phyloP scores from a whole-genome alignment of 2,797 vertebrate species.

The Gobionotothen gibberifrons region DNA sequence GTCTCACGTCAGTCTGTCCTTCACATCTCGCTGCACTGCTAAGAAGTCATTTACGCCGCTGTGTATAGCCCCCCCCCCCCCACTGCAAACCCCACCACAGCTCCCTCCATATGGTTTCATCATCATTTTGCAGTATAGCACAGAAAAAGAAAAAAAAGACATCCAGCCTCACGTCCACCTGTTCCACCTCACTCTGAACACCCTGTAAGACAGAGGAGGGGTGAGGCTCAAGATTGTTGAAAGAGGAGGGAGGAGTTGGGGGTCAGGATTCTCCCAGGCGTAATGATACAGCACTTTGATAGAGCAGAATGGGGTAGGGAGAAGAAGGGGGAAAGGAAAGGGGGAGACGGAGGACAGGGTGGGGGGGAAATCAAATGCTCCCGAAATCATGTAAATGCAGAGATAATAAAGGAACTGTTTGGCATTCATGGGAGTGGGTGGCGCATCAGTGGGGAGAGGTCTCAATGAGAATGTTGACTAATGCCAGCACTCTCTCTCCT shows the following conservation, averaged over 20 bases:
- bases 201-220: constrained; percentile 60
- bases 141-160: constrained; percentile 55
- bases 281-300: constrained; percentile 84
- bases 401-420: constrained; percentile 84
- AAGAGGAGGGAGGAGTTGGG: constrained; percentile 39
- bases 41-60: constrained; percentile 86
- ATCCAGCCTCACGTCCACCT: constrained; percentile 1
- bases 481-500: constrained; percentile 46
- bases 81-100: constrained; percentile 47
- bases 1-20: constrained; percentile 85
- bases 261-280: constrained; percentile 78
- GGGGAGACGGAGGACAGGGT: constrained; percentile 53
- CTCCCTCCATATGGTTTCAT: constrained; percentile 84
- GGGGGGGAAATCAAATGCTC: constrained; percentile 61
- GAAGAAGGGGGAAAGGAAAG: constrained; percentile 24
- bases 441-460: constrained; percentile 76
- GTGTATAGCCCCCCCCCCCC: constrained; percentile 36
- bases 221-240: constrained; percentile 52
- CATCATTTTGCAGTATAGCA: constrained; percentile 77
- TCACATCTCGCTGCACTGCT: constrained; percentile 87
- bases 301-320: constrained; percentile 38
- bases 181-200: constrained; percentile 22
- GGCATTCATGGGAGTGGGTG: constrained; percentile 82
- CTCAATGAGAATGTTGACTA: constrained; percentile 66
- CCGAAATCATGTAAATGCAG: constrained; percentile 79